These are phyloP conservation scores for Xenentodon cancila DNA, from an alignment of 2,797 vertebrate species.

Conservation along the genomic window DNA sequence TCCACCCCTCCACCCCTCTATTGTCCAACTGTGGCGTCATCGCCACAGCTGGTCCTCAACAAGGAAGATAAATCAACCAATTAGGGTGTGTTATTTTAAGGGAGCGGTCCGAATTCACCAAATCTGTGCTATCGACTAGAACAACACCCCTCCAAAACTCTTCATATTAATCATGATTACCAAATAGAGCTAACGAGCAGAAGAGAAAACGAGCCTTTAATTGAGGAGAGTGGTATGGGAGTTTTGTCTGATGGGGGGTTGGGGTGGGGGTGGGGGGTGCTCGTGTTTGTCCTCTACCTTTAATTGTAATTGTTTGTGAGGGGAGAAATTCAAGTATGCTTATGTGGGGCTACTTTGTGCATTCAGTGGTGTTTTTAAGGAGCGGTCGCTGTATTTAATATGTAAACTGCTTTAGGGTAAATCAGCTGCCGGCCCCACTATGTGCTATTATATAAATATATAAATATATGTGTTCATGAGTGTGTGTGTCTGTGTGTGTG, in stretches of 20 bases:
- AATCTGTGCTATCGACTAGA: slow-evolving; percentile 54
- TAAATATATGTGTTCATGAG: slow-evolving; percentile 21
- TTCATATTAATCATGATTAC: slow-evolving; percentile 76
- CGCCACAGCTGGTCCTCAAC: slow-evolving; percentile 73
- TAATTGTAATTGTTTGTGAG: slow-evolving; percentile 13
- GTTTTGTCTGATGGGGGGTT: slow-evolving; percentile 28
- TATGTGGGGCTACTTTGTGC: neutral
- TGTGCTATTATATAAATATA: slow-evolving; percentile 28
- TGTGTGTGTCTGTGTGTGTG: slow-evolving; percentile 34
- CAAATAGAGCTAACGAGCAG: slow-evolving; percentile 47
- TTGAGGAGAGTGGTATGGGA: slow-evolving; percentile 31
- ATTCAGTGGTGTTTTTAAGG: slow-evolving; percentile 22
- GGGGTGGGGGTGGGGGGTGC: slow-evolving; percentile 3
- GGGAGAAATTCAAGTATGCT: slow-evolving; percentile 17
- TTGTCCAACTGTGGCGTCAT: slow-evolving; percentile 44
- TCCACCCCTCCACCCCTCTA: neutral
- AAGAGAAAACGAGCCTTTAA: slow-evolving; percentile 67
- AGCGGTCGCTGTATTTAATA: slow-evolving; percentile 39
- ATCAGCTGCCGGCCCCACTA: slow-evolving; percentile 5
- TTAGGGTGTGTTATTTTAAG: slow-evolving; percentile 73
- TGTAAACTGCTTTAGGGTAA: slow-evolving; percentile 41
- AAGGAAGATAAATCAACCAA: slow-evolving; percentile 71
- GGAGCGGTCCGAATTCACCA: slow-evolving; percentile 59
- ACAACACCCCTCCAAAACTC: slow-evolving; percentile 38
- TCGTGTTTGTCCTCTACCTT: slow-evolving; percentile 30